Base-by-base conservation (phyloP, 2,113 vertebrate species). In the Amphiprion percula region DNA sequence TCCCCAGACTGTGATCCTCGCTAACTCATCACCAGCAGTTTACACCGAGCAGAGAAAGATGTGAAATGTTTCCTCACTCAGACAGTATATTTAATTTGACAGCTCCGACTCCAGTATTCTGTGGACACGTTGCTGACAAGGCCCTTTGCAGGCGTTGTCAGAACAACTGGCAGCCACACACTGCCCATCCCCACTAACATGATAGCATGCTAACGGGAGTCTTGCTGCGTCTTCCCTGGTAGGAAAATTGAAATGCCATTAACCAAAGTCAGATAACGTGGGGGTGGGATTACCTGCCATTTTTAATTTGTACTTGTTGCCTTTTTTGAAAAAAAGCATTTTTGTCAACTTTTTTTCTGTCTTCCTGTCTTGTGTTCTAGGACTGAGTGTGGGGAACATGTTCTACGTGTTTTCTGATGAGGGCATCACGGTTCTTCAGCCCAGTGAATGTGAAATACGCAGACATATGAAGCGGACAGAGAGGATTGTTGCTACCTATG, bases 341-440 rank as follows among this genome's bases (percentile, higher is more conserved):
- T 56, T 33, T 59, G 12, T 74, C 70, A 53, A 60, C 15, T 10
- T 53, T 1, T 21, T 68, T 69, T 11, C 17, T 61, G 74, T 55
- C 50, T 61, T 37, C 89, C 86, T 89, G 2, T 89, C 68, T 91
- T 82, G 46, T 84, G 16, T n/a, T 73, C 11, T 90, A 98, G 97
- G 97, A 41, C 87, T 99, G 88, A 97, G 97, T 46, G 97, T 99
- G 67, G 97, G 97, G 71, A 98, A 99, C 77, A 95, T 98, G 97
- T 99, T 99, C 92, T 99, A 99, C 4, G 90, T 98, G 82, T 99
- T 99, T 91, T 97, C 96, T 0, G 94, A 97, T 3, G 95, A 98
- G 17, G 97, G 98, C 68, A 94, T 99, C 87, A 93, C 94, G 2
- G 83, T 97, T 69, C 93, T 99, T 54, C 97, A 98, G 90, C 97